Conservation (phyloP, 2,113 vertebrate species). For the Aphelocoma coerulescens region DNA sequence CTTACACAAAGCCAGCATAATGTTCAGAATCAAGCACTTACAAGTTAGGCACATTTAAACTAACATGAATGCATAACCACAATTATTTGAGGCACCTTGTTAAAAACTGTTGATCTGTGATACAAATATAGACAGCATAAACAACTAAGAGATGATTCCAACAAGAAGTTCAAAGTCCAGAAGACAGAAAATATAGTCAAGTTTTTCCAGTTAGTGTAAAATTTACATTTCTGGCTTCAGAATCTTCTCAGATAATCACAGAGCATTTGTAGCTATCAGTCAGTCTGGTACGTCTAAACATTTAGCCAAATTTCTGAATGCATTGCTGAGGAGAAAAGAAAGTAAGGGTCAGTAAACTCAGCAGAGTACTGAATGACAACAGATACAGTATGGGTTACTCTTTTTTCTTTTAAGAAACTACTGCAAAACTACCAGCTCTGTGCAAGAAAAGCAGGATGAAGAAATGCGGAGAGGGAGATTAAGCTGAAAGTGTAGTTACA, state of each 20-base stretch:
- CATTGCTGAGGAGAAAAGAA: background rate
- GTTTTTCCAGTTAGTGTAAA: background rate
- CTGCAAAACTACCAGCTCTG: background rate
- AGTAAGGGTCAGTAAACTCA: background rate
- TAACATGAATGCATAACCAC: background rate
- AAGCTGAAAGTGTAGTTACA: background rate
- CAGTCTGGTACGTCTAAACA: background rate
- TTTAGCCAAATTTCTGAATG: background rate
- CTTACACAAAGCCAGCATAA: background rate
- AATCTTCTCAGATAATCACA: background rate
- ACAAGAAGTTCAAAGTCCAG: background rate
- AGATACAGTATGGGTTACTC: background rate
- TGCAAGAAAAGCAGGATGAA: background rate
- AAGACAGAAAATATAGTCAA: background rate
- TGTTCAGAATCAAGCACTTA: background rate
- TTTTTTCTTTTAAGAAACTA: background rate
- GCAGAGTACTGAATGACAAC: background rate
- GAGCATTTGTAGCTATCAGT: background rate
- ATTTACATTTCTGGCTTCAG: background rate
- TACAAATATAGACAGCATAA: background rate
- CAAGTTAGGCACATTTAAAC: background rate
- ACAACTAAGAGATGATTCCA: background rate
- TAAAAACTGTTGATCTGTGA: background rate
- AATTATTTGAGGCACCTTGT: background rate
- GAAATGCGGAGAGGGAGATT: background rate